These are phyloP conservation scores for Gnatocerus cornutus DNA, from an alignment of 2,888 invertebrate species.

Conservation along the genomic window DNA sequence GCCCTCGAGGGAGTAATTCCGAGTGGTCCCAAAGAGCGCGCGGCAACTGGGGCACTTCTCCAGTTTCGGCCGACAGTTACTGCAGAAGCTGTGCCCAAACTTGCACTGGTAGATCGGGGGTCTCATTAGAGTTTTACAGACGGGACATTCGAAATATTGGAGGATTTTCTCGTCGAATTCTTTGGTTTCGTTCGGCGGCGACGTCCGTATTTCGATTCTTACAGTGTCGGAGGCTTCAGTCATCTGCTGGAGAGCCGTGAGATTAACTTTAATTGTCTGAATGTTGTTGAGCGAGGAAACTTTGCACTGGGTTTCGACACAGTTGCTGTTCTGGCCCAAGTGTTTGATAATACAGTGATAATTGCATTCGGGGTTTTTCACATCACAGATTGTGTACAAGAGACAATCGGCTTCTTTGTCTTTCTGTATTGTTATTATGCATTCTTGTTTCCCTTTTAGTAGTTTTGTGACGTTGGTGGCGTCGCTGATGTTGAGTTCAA, in stretches of 20 bases:
- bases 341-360: slow-evolving; percentile 63
- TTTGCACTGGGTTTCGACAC: slow-evolving; percentile 61
- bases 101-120: slow-evolving; percentile 66
- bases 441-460: slow-evolving; percentile 59
- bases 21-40: slow-evolving; percentile 61
- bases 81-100: slow-evolving; percentile 65
- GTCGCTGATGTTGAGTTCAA: slow-evolving; percentile 60
- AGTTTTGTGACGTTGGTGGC: slow-evolving; percentile 58
- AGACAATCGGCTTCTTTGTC: slow-evolving; percentile 57
- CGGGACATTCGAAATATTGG: slow-evolving; percentile 65
- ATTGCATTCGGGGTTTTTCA: slow-evolving; percentile 57
- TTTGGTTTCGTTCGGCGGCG: slow-evolving; percentile 54
- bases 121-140: slow-evolving; percentile 65
- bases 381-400: slow-evolving; percentile 61
- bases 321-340: slow-evolving; percentile 60
- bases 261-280: slow-evolving; percentile 58
- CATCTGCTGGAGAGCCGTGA: slow-evolving; percentile 60
- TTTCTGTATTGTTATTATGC: slow-evolving; percentile 59
- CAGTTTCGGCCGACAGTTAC: slow-evolving; percentile 62
- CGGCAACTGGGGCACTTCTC: slow-evolving; percentile 65
- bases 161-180: slow-evolving; percentile 62
- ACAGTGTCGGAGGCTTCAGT: slow-evolving; percentile 57
- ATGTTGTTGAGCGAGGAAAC: slow-evolving; percentile 55
- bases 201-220: slow-evolving; percentile 57
- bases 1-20: slow-evolving; percentile 65